Percentiles rank a stretch among this genome's conserved stretches.
Evolutionary conservation across 2,113 vertebrate species (phyloP).

Genomic region (Aphelocoma coerulescens): DNA sequence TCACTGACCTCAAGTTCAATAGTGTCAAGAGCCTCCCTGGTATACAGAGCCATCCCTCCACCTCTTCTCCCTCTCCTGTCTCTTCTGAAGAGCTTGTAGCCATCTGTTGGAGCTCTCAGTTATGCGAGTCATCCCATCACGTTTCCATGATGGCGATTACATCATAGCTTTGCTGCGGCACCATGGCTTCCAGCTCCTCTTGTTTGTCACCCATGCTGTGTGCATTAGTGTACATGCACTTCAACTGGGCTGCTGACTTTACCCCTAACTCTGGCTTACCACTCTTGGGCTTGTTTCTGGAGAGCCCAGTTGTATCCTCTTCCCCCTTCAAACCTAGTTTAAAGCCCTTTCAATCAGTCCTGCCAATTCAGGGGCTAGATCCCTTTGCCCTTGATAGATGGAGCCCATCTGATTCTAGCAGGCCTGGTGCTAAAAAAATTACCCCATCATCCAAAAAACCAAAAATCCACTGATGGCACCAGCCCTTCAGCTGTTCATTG

Average conservation of each 20-base stretch:
- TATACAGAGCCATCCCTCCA: background rate
- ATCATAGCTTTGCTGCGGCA: background rate
- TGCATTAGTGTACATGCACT: too few relatives aligned
- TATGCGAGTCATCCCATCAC: background rate
- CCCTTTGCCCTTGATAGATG: background rate
- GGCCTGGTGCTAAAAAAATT: background rate
- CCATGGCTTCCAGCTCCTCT: background rate
- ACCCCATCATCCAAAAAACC: accelerated
- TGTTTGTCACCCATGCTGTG: accelerated
- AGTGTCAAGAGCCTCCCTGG: background rate
- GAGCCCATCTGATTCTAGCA: too few relatives aligned
- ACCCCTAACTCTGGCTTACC: background rate
- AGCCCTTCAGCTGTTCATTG: background rate
- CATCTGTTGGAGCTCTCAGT: background rate
- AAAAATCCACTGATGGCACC: background rate
- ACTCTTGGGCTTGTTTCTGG: background rate
- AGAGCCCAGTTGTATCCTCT: background rate
- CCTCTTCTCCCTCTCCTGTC: background rate
- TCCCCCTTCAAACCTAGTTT: background rate
- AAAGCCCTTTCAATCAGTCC: background rate
- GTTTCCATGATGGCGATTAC: accelerated
- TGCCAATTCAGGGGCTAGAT: too few relatives aligned
- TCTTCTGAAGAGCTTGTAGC: background rate
- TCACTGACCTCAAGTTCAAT: background rate
- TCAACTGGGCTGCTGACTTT: background rate